phyloP scores from a whole-genome alignment of 2,113 vertebrate genomes.

The Paradisaea rubra region DNA sequence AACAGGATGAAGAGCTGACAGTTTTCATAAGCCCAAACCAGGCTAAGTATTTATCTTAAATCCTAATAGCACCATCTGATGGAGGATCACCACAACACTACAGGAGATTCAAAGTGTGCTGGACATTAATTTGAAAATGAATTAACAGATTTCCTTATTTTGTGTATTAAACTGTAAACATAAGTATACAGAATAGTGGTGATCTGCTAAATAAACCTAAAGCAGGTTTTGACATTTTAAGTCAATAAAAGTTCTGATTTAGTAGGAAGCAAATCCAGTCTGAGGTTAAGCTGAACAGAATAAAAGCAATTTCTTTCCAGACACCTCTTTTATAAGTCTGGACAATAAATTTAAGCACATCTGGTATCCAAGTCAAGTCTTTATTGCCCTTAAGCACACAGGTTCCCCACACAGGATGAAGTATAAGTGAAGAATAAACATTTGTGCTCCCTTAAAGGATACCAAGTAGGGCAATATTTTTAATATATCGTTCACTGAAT shows the following conservation, averaged over 20 bases:
- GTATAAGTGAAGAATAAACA: background rate
- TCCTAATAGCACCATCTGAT: constrained; percentile 55
- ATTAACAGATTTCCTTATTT: background rate
- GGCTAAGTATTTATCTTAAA: background rate
- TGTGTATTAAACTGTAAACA: background rate
- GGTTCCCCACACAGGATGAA: background rate
- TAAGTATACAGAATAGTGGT: background rate
- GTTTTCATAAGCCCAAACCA: background rate
- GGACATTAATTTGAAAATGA: background rate
- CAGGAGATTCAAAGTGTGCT: background rate
- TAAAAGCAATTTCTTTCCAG: background rate
- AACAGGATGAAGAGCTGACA: background rate
- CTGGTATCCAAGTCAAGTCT: background rate
- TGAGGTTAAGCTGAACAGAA: background rate
- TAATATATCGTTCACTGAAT: background rate
- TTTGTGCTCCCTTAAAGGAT: background rate
- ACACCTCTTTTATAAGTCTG: background rate
- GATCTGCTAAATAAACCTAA: background rate
- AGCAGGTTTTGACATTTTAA: background rate
- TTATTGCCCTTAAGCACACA: background rate
- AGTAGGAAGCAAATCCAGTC: background rate
- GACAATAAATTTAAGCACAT: background rate
- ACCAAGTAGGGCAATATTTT: background rate
- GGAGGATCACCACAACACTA: constrained; percentile 4
- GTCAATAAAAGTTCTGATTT: background rate